Evolutionary conservation across 1,140 invertebrate species (phyloP), one percentile per base, ranked within the genome.

Genomic region (Varroa destructor): DNA sequence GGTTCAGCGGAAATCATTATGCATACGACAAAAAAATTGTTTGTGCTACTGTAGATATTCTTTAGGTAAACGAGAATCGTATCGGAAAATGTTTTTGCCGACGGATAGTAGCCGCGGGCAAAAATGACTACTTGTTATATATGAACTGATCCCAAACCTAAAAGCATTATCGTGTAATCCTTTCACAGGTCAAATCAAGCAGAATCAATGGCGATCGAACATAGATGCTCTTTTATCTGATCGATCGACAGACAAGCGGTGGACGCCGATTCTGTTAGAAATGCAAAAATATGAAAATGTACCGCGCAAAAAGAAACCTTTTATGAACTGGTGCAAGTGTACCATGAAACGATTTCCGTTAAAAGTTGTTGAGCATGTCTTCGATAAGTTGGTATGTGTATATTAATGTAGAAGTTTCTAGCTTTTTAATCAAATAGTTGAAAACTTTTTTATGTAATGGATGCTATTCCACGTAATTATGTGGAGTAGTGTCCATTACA

Each of bases 251-350:
- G 61, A 67, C 46, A 67, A 67, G 40, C 61, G 61, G 12, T 67
- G 40, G 40, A 67, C 61, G 36, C 61, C 61, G n/a, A 40, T 67
- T 67, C 46, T 67, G 40, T 14, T 67, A 1, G 61, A 67, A 67
- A 67, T 67, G 61, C 10, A 40, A 46, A 67, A 37, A 40, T 67
- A 36, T 46, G 61, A 67, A 40, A 67, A 67, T 46, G 61, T 67
- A 14, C 61, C 61, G 12, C 61, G 61, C 10, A 67, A 67, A 40
- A 67, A 67, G 61, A 67, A 67, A 40, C 61, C 61, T 5, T 67
- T 67, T 8, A 14, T 67, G 61, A 67, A 67, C 61, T 67, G 61
- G 61, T 43, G 61, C 61, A 67, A 67, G 61, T 67, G 61, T 46
- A 67, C 61, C 1, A 67, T 67, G 61, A 67, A 67, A 37, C 61